These are phyloP conservation scores for Cyprinodon brontotheroides DNA, from an alignment of 2,113 vertebrate genomes.

Conservation along the genomic window DNA sequence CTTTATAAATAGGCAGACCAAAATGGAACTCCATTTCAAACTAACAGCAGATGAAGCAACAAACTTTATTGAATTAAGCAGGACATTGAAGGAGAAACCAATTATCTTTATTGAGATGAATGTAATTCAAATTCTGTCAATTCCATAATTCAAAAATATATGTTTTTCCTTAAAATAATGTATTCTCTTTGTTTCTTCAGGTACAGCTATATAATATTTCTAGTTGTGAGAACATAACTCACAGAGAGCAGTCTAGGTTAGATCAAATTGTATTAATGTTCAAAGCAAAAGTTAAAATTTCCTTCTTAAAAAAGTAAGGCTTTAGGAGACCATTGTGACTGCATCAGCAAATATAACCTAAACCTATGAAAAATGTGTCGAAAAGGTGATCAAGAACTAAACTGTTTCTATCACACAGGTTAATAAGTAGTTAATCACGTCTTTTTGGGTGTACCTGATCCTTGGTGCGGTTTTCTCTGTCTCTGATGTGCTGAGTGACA, in stretches of 20 bases:
- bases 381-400: not conserved
- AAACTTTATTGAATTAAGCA: not conserved
- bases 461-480: slow-evolving; percentile 94
- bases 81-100: not conserved
- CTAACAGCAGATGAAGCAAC: not conserved
- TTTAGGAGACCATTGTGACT: not conserved
- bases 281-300: not conserved
- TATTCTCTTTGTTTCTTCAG: not conserved
- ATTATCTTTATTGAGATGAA: not conserved
- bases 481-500: slow-evolving; percentile 95
- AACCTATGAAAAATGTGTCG: not conserved
- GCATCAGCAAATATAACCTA: not conserved
- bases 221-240: not conserved
- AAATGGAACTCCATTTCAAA: not conserved
- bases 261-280: not conserved
- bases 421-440: not conserved
- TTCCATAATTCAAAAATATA: not conserved
- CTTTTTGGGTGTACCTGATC: slow-evolving; percentile 83
- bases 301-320: not conserved
- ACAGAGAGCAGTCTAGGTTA: not conserved
- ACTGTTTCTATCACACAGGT: not conserved
- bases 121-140: not conserved
- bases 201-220: not conserved
- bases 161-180: not conserved
- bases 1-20: not conserved